Evolutionary conservation across 2,797 vertebrate genomes (phyloP).

Genomic region (Adrianichthys oophorus): DNA sequence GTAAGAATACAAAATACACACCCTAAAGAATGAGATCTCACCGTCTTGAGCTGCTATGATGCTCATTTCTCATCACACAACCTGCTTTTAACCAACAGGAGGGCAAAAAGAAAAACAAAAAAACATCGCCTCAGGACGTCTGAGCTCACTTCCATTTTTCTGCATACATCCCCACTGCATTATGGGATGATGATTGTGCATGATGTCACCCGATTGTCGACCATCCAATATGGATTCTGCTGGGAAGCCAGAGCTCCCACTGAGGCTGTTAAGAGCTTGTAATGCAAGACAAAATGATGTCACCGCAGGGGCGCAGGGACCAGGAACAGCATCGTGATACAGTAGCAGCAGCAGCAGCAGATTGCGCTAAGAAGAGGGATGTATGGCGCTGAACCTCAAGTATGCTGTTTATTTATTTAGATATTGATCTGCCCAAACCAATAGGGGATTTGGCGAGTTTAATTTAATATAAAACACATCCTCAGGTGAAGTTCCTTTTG

Average conservation of each 20-base stretch:
- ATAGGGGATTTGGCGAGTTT: background rate
- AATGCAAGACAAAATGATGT: constrained; percentile 71
- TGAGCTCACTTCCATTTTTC: constrained; percentile 42
- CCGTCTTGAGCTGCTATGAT: constrained; percentile 16
- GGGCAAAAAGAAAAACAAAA: background rate
- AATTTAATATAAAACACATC: constrained; percentile 2
- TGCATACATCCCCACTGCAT: constrained; percentile 30
- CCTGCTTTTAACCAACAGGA: constrained; percentile 20
- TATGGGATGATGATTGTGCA: constrained; percentile 43
- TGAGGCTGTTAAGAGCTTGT: constrained; percentile 58
- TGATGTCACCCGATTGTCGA: constrained; percentile 68
- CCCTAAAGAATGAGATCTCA: constrained; percentile 10
- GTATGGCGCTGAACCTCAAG: background rate
- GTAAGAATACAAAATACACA: constrained; percentile 15
- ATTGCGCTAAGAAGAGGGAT: background rate
- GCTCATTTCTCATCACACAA: constrained; percentile 30
- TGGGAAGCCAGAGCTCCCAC: constrained; percentile 58
- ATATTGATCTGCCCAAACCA: background rate
- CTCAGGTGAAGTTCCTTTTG: constrained; percentile 2
- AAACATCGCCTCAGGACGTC: background rate
- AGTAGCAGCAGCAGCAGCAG: background rate
- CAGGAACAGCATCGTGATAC: constrained; percentile 15
- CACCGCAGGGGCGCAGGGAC: constrained; percentile 41
- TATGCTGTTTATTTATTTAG: background rate
- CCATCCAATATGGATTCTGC: constrained; percentile 60